Percentiles rank a stretch among this genome's conserved stretches.
Conservation (phyloP, 1,140 invertebrate species). For the Trypoxylus dichotomus region DNA sequence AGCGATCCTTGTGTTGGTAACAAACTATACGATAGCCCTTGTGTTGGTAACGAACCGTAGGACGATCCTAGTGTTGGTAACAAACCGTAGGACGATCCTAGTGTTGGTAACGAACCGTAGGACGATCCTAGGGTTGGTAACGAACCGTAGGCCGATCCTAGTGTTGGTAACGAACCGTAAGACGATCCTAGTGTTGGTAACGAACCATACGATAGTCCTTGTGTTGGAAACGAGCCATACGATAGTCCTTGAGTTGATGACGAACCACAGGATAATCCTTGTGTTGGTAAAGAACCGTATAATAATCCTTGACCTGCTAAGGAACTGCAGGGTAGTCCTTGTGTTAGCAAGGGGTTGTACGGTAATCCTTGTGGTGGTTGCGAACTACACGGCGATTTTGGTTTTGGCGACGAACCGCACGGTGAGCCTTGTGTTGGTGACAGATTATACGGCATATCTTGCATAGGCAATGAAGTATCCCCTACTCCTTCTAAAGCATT, state of each 20-base stretch:
- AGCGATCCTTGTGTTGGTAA: neutral
- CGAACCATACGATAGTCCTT: neutral
- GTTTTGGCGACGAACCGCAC: neutral
- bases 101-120: no score
- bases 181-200: neutral
- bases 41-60: no score
- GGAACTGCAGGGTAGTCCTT: no score
- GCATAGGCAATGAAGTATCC: neutral
- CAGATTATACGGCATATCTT: neutral
- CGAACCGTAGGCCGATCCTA: no score
- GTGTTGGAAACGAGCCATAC: neutral
- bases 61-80: no score
- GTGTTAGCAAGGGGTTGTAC: no score
- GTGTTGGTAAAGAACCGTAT: neutral
- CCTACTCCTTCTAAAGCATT: neutral
- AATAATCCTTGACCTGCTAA: neutral
- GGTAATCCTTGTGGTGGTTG: neutral
- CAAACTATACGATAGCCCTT: no score
- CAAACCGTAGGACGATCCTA: no score
- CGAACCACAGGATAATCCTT: neutral
- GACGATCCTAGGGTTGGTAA: no score
- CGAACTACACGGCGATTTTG: neutral
- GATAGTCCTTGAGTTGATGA: neutral
- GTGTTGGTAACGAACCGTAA: no score
- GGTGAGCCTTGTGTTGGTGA: neutral